phyloP scores from a whole-genome alignment of 1,140 invertebrate genomes.

The Drosophila trapezifrons region DNA sequence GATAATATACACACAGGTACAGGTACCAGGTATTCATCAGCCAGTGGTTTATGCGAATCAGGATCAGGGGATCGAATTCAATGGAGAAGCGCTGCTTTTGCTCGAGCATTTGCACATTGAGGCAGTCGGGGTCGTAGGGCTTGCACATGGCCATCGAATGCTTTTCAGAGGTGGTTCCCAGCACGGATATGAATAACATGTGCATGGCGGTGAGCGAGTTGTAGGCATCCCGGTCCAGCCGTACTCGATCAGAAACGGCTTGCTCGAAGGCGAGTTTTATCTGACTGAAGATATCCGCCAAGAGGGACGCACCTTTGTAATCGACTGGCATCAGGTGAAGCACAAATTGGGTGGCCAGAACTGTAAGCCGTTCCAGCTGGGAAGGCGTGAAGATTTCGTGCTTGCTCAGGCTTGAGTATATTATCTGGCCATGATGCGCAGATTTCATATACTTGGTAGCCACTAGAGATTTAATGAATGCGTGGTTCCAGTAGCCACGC shows the following conservation, averaged over 20 bases:
- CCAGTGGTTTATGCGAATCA: slow-evolving; percentile 27
- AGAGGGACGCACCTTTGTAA: neutral
- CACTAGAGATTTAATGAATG: slow-evolving; percentile 1
- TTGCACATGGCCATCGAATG: slow-evolving; percentile 31
- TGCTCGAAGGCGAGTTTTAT: neutral
- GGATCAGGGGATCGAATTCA: slow-evolving; percentile 12
- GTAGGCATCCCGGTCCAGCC: slow-evolving; percentile 26
- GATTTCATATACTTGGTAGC: neutral
- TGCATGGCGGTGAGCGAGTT: slow-evolving; percentile 10
- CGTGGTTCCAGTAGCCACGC: slow-evolving; percentile 21
- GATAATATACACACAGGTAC: slow-evolving; percentile 26
- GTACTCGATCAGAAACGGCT: neutral
- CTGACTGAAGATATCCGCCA: slow-evolving; percentile 4
- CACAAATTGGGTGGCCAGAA: slow-evolving; percentile 1
- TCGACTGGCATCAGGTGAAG: neutral
- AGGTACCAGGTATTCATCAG: slow-evolving; percentile 21
- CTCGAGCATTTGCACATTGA: neutral
- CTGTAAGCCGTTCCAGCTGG: slow-evolving; percentile 26
- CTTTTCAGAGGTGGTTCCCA: neutral
- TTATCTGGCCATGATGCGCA: neutral
- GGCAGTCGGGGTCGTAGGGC: neutral
- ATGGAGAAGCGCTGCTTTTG: neutral
- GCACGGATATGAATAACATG: slow-evolving; percentile 9
- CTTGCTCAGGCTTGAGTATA: neutral
- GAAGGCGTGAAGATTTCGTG: neutral